These are phyloP conservation scores for Dolichallabes microphthalmus DNA, from an alignment of 2,113 vertebrate genomes.

Conservation along the genomic window DNA sequence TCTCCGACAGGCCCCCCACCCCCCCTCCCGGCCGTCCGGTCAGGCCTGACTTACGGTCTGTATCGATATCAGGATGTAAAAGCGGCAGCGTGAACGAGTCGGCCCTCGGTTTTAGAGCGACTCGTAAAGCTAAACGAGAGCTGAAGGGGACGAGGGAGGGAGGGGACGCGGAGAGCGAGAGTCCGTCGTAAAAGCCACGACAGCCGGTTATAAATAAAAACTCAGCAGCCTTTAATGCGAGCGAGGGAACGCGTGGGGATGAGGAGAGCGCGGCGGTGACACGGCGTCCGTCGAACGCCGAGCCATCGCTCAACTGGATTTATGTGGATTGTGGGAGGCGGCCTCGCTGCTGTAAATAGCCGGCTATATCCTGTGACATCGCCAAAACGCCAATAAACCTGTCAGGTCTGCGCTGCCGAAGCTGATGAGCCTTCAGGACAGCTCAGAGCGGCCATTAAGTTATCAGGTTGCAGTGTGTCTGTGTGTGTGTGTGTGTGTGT, in stretches of 20 bases:
- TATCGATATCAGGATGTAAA: slow-evolving; percentile 67
- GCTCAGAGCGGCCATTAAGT: slow-evolving; percentile 61
- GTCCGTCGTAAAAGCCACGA: slow-evolving; percentile 64
- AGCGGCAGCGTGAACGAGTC: slow-evolving; percentile 41
- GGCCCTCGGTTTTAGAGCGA: slow-evolving; percentile 66
- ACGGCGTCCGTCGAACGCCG: neutral
- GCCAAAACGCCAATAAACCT: slow-evolving; percentile 68
- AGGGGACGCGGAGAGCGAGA: slow-evolving; percentile 41
- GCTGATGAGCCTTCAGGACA: slow-evolving; percentile 57
- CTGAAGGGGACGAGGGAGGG: slow-evolving; percentile 63
- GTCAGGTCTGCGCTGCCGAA: slow-evolving; percentile 59
- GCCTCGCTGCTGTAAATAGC: slow-evolving; percentile 64
- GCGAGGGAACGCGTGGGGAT: slow-evolving; percentile 15
- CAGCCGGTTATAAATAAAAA: slow-evolving; percentile 66
- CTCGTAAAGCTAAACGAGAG: slow-evolving; percentile 75
- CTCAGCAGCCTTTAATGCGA: slow-evolving; percentile 55
- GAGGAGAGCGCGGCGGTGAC: neutral
- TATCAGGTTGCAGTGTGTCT: slow-evolving; percentile 61
- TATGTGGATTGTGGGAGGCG: slow-evolving; percentile 64
- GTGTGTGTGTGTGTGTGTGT: slow-evolving; percentile 20
- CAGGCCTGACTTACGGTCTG: slow-evolving; percentile 63
- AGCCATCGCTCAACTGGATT: slow-evolving; percentile 60
- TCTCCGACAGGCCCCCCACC: slow-evolving; percentile 33
- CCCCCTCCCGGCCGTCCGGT: slow-evolving; percentile 29
- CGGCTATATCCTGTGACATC: slow-evolving; percentile 63